Evolutionary conservation across 2,888 invertebrate genomes (phyloP), one percentile per base, ranked within the genome.

Genomic region (Tinea trinotella): DNA sequence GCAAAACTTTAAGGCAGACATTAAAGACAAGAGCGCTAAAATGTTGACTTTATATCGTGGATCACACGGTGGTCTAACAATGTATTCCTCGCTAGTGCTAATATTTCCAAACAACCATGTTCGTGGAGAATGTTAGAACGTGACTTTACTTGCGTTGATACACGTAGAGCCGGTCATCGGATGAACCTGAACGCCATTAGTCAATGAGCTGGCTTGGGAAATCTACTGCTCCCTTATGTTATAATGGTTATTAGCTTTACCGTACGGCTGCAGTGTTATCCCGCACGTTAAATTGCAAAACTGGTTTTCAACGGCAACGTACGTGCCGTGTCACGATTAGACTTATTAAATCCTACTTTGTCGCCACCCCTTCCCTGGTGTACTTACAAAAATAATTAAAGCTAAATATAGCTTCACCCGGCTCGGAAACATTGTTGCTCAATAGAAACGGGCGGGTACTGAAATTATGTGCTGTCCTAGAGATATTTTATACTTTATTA

Each of bases 141-240:
- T 48, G 54, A 54, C 54, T 46, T 18, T 19, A 30, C 35, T 34
- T 46, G 20, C 49, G 54, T 55, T 59, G 61, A 60, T 58, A 56
- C 57, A 61, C 56, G 53, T 55, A 46, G 52, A 54, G 53, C 53
- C 52, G 60, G 56, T 59, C 58, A 58, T 56, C 56, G 56, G 58
- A 57, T 57, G 60, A 58, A 60, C 59, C 60, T 57, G 19, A 15
- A 24, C 44, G 57, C 55, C 50, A 57, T 59, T 57, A 54, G 58
- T 59, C 58, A 58, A 52, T 53, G 12, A 30, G 35, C 19, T 19
- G 13, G 54, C 35, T 40, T 55, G 40, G 50, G 52, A 55, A 36
- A 35, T 36, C 40, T 35, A 44, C 55, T 53, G 54, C 19, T 56
- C 18, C 56, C 54, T 54, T 56, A 46, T 56, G 56, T 53, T 46